Evolutionary conservation across 2,797 vertebrate genomes (phyloP).

Genomic region (Chaunax sp.): DNA sequence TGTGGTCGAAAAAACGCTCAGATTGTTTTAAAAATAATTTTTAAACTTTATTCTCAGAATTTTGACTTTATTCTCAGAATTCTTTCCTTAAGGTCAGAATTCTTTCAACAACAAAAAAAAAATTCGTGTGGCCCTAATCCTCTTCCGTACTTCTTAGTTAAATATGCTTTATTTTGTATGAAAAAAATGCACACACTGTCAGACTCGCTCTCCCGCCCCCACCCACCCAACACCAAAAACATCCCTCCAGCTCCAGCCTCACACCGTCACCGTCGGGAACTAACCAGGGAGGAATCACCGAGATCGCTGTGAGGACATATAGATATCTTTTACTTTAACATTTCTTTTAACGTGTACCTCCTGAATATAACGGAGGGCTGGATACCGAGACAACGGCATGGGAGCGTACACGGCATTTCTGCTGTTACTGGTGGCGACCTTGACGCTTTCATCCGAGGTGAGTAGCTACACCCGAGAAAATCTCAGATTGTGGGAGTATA

Average conservation of each 20-base stretch:
- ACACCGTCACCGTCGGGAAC: constrained; percentile 45
- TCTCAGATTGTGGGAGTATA: constrained; percentile 12
- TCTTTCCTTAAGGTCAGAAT: too few relatives aligned
- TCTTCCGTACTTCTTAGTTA: too few relatives aligned
- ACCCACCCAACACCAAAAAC: constrained; percentile 46
- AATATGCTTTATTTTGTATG: neutral
- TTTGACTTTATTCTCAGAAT: too few relatives aligned
- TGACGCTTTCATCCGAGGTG: constrained; percentile 85
- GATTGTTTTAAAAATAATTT: too few relatives aligned
- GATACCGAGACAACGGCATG: constrained; percentile 74
- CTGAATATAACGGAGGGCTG: constrained; percentile 48
- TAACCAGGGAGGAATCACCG: constrained; percentile 48
- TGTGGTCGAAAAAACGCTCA: too few relatives aligned
- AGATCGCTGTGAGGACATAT: constrained; percentile 28
- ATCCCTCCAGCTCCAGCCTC: constrained; percentile 29
- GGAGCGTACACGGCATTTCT: constrained; percentile 75
- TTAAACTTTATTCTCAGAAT: too few relatives aligned
- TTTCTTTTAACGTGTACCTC: constrained; percentile 6
- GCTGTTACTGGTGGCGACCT: constrained; percentile 81
- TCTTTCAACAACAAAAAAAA: too few relatives aligned
- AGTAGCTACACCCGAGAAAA: constrained; percentile 50
- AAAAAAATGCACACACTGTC: neutral
- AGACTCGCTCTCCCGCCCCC: constrained; percentile 35
- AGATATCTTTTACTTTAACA: neutral
- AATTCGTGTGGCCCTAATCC: too few relatives aligned